Base-by-base conservation (phyloP, 2,888 invertebrate genomes). In the Lepidochrysops patricia region DNA sequence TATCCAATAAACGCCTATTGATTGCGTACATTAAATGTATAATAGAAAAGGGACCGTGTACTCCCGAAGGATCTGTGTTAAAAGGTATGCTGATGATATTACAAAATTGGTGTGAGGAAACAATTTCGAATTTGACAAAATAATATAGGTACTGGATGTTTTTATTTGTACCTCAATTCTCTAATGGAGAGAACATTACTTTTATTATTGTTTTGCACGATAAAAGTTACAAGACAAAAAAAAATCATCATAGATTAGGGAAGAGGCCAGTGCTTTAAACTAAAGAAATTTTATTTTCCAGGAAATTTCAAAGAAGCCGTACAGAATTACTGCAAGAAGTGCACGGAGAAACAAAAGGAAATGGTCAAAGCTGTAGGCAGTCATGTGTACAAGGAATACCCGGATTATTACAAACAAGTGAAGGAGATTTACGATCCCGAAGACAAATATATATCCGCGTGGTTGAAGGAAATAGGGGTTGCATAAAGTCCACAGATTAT, bases 81-180 rank as follows among this genome's bases (percentile, higher is more conserved):
- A 92, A 91, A 83, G 83, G 93, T 93, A 77, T 87, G 86, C 62
- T n/a, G n/a, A n/a, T n/a, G n/a, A n/a, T n/a, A n/a, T n/a, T n/a
- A n/a, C n/a, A n/a, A n/a, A n/a, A n/a, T n/a, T n/a, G n/a, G n/a
- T n/a, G n/a, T n/a, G n/a, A n/a, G n/a, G n/a, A n/a, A n/a, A n/a
- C n/a, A n/a, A n/a, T n/a, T n/a, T n/a, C n/a, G n/a, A n/a, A n/a
- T n/a, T 19, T 25, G 4, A n/a, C n/a, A n/a, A 2, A 29, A 13
- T 12, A 12, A 13, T 29, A 4, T 29, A 29, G 4, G 29, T 29
- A 4, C 29, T 29, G 7, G 29, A 29, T 29, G 29, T 29, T 29
- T 5, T 5, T 13, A 13, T 9, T 43, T n/a, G 15, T 13, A 43
- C 15, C 4, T 48, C 26, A 19, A 37, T 7, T 1, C 13, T 35